Evolutionary conservation across 2,797 vertebrate genomes (phyloP).

Genomic region (Spheniscus humboldti): DNA sequence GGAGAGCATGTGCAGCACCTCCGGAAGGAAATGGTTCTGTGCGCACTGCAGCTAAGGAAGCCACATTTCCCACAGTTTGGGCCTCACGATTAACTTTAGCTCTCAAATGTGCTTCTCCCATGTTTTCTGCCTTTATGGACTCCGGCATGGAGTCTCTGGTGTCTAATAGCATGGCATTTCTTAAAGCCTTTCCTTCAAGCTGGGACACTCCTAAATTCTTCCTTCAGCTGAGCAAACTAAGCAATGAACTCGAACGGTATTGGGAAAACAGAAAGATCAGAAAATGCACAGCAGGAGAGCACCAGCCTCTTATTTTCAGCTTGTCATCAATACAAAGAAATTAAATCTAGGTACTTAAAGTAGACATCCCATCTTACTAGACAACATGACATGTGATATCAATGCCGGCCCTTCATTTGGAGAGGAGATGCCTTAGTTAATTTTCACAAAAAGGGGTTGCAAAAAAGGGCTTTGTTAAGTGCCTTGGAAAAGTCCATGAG

Average conservation of each 20-base stretch:
- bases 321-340: not conserved
- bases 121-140: not conserved
- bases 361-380: not conserved
- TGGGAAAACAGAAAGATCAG: not conserved
- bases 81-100: not conserved
- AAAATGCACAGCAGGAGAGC: not conserved
- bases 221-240: not conserved
- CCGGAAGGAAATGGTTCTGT: not conserved
- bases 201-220: not conserved
- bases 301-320: not conserved
- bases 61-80: not conserved
- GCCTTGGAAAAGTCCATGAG: not conserved
- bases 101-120: not conserved
- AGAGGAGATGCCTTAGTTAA: not conserved
- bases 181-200: not conserved
- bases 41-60: not conserved
- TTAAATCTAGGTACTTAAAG: not conserved
- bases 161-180: not conserved
- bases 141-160: not conserved
- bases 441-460: not conserved
- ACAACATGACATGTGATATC: not conserved
- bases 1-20: rapidly evolving
- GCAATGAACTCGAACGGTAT: not conserved
- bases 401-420: not conserved
- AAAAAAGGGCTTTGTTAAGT: not conserved